Evolutionary conservation across 2,797 vertebrate species (phyloP), one percentile per base, ranked within the genome.

Genomic region (Gadopsis marmoratus): DNA sequence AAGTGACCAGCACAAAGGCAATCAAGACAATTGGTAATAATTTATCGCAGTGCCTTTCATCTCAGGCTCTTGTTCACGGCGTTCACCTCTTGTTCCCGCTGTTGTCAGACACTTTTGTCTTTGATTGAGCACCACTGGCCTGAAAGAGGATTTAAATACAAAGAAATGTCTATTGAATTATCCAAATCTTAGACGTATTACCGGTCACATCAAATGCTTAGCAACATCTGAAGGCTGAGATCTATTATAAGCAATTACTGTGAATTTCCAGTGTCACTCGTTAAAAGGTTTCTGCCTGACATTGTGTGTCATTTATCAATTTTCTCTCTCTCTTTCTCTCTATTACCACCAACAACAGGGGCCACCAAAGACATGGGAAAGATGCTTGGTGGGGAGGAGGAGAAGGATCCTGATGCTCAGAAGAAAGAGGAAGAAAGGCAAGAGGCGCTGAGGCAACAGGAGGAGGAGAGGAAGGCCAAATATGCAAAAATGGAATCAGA

Each of bases 331-430:
- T 74, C 14, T 61, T 14, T 82, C 11, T 71, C 21, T 78, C 12
- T 74, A 2, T 71, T 58, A 5, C 23, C 12, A 7, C 3, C n/a
- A 21, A 67, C 41, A 71, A 86, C 92, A 99, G 98, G 98, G 85
- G 98, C 98, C 90, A 99, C 98, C 92, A 99, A 99, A 94, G 98
- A 99, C 94, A 98, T 99, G 98, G 98, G 97, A 3, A 99, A 99
- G 93, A 99, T 99, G 98, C 93, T 99, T 0, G 97, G 98, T 21
- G 98, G 97, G 1, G 97, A 99, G 66, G 97, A 99, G 88, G 97
- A 99, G 91, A 99, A 99, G 91, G 98, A 99, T 83, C 98, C 98
- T 0, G 98, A 99, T 64, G 98, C 98, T 0, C 96, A 96, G 86
- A 99, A 99, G 39, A 99, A 99, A 79, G 97, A 99, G 82, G 98